Evolutionary conservation across 1,140 invertebrate species (phyloP), one percentile per base, ranked within the genome.

Genomic region (Caenorhabditis inopinata): DNA sequence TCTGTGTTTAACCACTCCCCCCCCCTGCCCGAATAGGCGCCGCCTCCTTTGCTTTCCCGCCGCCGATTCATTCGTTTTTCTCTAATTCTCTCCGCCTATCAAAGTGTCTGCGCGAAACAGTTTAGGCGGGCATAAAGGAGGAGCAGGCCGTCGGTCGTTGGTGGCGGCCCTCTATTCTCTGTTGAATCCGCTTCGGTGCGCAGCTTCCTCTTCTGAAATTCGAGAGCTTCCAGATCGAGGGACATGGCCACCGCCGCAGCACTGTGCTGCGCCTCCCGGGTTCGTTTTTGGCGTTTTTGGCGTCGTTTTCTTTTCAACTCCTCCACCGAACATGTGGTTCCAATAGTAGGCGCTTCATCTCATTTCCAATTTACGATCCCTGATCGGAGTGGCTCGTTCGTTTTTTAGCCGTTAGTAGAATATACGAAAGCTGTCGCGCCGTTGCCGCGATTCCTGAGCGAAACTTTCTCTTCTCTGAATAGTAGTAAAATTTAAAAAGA

Each of bases 51-150:
- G 23, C 23, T 25, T 5, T 7, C 38, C 23, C 58, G 23, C n/a
- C 32, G 35, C 27, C 51, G 51, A 58, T 58, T 58, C 14, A 7
- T 58, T 16, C 51, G 35, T 38, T 38, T 68, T 21, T 68, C 58
- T 38, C 58, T 68, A 68, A 68, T 68, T 68, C 58, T 68, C 58
- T 68, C 9, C n/a, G 29, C 58, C 58, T 68, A 68, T 68, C 58
- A 38, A 68, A 38, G 32, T 68, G 32, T 68, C 38, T 68, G 58
- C n/a, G n/a, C 32, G 32, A 42, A 38, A 68, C 58, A 68, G 32
- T 35, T 38, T 68, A 68, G 32, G n/a, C 11, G 53, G 18, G 14
- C 7, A 42, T 9, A 68, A 32, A 38, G 32, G 32, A 21, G n/a
- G 21, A 42, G 23, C 2, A 38, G n/a, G n/a, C n/a, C n/a, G n/a